Conservation (phyloP, 2,888 invertebrate genomes). For the Chrysolina oricalcia region DNA sequence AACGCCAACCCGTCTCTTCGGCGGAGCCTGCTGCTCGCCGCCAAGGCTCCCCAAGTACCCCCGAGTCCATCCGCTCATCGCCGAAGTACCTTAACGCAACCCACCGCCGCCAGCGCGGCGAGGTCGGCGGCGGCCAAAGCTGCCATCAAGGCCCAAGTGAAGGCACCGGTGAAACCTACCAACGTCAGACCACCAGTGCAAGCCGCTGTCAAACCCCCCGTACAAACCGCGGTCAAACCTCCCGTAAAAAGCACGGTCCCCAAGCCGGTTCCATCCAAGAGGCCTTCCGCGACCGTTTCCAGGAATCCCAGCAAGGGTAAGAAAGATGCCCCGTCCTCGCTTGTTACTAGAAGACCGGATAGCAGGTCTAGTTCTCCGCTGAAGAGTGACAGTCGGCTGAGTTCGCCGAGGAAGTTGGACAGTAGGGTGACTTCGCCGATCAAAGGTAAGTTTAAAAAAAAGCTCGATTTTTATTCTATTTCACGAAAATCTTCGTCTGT, state of each 20-base stretch:
- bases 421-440: constrained; percentile 63
- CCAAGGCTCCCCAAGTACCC: constrained; percentile 73
- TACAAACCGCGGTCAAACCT: constrained; percentile 5
- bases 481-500: no score
- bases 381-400: constrained; percentile 59
- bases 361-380: constrained; percentile 61
- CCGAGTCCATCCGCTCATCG: constrained; percentile 73
- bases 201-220: background rate
- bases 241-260: background rate
- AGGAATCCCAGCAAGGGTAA: constrained; percentile 57
- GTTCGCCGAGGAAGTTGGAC: constrained; percentile 62
- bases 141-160: constrained; percentile 44
- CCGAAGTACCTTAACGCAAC: constrained; percentile 73
- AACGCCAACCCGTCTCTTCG: constrained; percentile 71
- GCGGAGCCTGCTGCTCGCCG: constrained; percentile 73
- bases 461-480: background rate
- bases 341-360: constrained; percentile 49
- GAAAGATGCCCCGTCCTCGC: constrained; percentile 46
- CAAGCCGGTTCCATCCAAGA: constrained; percentile 45
- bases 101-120: constrained; percentile 77
- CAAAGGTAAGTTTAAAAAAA: constrained; percentile 46
- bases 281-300: constrained; percentile 50
- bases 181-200: constrained; percentile 26
- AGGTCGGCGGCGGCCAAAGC: constrained; percentile 70
- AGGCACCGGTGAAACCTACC: constrained; percentile 31